Conservation (phyloP, 2,888 invertebrate species). For the Erebia palarica region DNA sequence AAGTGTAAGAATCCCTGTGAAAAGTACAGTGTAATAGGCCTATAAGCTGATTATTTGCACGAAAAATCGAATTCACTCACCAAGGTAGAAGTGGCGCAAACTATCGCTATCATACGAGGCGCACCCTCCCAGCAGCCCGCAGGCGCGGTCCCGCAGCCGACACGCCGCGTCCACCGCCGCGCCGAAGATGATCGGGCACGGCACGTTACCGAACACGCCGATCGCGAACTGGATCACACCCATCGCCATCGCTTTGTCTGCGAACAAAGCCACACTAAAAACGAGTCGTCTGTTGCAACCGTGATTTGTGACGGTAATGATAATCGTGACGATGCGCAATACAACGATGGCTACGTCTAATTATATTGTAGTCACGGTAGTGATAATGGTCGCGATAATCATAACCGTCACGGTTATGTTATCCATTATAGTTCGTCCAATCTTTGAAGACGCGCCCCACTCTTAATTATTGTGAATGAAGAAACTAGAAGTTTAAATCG, state of each 20-base stretch:
- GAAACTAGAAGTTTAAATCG: too few relatives aligned
- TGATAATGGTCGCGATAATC: too few relatives aligned
- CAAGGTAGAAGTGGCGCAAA: slow-evolving; percentile 92
- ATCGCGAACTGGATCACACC: slow-evolving; percentile 97
- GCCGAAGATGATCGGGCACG: slow-evolving; percentile 97
- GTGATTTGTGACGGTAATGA: neutral
- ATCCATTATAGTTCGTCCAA: too few relatives aligned
- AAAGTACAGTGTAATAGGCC: too few relatives aligned
- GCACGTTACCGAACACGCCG: slow-evolving; percentile 96
- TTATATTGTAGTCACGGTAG: too few relatives aligned
- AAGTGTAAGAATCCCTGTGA: too few relatives aligned
- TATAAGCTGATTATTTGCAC: neutral
- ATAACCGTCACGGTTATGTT: too few relatives aligned
- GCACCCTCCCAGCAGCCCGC: slow-evolving; percentile 92
- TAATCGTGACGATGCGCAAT: neutral
- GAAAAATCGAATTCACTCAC: slow-evolving; percentile 72
- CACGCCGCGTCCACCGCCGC: slow-evolving; percentile 96
- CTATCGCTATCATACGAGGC: slow-evolving; percentile 93
- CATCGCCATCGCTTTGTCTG: slow-evolving; percentile 96
- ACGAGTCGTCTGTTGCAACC: slow-evolving; percentile 6
- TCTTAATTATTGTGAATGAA: too few relatives aligned
- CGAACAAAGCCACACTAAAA: neutral
- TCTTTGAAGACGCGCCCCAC: too few relatives aligned
- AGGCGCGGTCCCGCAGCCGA: slow-evolving; percentile 91
- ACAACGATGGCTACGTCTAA: too few relatives aligned